Percentiles rank a stretch among this genome's conserved stretches.
Evolutionary conservation across 64 coral and sea anemone genomes (phyloP).

Genomic region (Montipora foliosa): DNA sequence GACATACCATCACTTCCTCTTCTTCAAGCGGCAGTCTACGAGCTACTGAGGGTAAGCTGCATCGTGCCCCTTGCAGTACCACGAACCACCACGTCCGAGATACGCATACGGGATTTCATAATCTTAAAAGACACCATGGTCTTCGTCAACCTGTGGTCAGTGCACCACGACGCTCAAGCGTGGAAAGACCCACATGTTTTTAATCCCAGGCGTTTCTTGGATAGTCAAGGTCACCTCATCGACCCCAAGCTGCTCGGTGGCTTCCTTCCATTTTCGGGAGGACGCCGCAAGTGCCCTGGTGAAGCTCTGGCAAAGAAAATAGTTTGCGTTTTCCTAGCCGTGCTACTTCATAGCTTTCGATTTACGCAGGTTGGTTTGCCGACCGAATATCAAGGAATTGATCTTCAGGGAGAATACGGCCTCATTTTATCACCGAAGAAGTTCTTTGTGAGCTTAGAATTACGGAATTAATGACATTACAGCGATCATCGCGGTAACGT

Average conservation of each 20-base stretch:
- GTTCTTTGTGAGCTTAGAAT: constrained; percentile 40
- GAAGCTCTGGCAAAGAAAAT: constrained; percentile 41
- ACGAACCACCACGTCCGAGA: too few relatives aligned
- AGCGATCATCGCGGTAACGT: too few relatives aligned
- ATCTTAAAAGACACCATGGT: too few relatives aligned
- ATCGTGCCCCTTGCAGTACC: too few relatives aligned
- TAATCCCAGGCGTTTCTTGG: constrained; percentile 79
- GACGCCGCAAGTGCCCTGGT: constrained; percentile 79
- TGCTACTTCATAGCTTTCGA: constrained; percentile 60
- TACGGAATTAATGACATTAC: neutral
- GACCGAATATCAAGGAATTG: constrained; percentile 61
- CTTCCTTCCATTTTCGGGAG: constrained; percentile 74
- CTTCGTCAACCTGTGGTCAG: too few relatives aligned
- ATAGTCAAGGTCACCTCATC: constrained; percentile 63
- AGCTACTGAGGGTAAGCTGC: too few relatives aligned
- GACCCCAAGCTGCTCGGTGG: constrained; percentile 8
- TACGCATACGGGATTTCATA: too few relatives aligned
- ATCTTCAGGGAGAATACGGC: neutral
- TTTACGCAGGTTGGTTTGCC: constrained; percentile 71
- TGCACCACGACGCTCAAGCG: too few relatives aligned
- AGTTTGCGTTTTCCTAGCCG: constrained; percentile 72
- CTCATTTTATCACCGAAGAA: constrained; percentile 17
- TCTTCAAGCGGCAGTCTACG: too few relatives aligned
- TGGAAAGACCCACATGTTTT: constrained; percentile 23
- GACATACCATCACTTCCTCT: too few relatives aligned